phyloP scores from a whole-genome alignment of 1,140 invertebrate genomes.

The Megalopta genalis region DNA sequence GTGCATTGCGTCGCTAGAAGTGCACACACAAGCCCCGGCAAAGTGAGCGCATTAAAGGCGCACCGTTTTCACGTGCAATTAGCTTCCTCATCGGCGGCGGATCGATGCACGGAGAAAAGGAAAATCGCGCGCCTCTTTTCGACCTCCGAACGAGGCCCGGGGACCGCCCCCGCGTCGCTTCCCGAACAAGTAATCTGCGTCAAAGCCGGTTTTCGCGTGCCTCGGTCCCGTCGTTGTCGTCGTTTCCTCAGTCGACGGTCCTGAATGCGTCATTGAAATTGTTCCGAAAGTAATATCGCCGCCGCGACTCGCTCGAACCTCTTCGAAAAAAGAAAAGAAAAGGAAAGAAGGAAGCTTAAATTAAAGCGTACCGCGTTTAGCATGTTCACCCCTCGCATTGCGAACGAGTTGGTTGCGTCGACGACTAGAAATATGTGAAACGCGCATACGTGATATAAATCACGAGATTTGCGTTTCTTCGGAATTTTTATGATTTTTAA shows the following conservation, averaged over 20 bases:
- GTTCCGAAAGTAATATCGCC: background rate
- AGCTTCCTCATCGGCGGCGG: slow-evolving; percentile 55
- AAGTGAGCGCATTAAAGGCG: slow-evolving; percentile 68
- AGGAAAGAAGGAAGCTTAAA: no score
- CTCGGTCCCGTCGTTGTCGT: background rate
- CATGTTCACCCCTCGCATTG: no score
- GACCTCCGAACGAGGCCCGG: background rate
- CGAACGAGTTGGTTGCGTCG: no score
- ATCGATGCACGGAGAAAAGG: slow-evolving; percentile 51
- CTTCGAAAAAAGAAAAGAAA: no score
- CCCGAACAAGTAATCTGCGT: slow-evolving; percentile 19
- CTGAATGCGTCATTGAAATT: background rate
- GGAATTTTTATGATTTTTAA: no score
- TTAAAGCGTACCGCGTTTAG: no score
- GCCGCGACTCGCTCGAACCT: no score
- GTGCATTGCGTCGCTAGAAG: slow-evolving; percentile 61
- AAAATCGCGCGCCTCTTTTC: slow-evolving; percentile 3
- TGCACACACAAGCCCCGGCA: slow-evolving; percentile 37
- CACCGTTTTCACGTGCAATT: slow-evolving; percentile 64
- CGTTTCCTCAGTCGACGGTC: background rate
- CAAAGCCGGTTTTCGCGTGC: background rate
- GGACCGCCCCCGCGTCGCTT: background rate
- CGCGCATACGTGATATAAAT: no score
- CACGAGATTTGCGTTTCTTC: no score
- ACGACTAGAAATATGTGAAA: no score